These are phyloP conservation scores for Ceratosolen fusciceps DNA, from an alignment of 1,140 invertebrate species.

Conservation along the genomic window DNA sequence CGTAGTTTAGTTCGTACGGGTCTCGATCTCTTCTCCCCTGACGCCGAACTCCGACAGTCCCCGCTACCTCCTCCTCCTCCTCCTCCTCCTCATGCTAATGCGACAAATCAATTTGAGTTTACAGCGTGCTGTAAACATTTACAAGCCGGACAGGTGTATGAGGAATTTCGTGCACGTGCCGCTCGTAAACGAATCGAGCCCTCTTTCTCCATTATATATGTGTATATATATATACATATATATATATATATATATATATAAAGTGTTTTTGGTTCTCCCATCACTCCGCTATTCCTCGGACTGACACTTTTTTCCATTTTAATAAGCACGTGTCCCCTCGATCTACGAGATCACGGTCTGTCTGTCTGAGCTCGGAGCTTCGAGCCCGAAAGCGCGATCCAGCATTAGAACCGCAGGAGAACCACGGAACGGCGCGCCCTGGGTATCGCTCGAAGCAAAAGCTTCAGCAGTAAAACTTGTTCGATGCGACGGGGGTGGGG, in stretches of 20 bases:
- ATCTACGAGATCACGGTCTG: background rate
- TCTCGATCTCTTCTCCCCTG: background rate
- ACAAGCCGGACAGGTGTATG: constrained; percentile 64
- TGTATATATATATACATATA: no score
- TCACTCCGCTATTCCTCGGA: background rate
- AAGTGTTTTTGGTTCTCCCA: constrained; percentile 24
- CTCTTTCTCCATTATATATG: constrained; percentile 30
- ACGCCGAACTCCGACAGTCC: background rate
- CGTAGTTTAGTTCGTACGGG: no score
- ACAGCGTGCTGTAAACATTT: constrained; percentile 67
- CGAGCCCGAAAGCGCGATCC: no score
- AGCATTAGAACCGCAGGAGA: no score
- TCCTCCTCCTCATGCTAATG: constrained; percentile 53
- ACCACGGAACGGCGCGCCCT: no score
- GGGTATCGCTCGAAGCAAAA: no score
- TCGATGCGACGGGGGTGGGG: no score
- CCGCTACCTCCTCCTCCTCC: background rate
- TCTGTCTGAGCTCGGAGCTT: no score
- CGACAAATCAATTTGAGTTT: constrained; percentile 69
- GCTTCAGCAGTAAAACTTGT: no score
- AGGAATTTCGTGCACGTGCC: constrained; percentile 53
- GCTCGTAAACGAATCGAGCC: constrained; percentile 47
- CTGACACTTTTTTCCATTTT: constrained; percentile 18
- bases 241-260: no score
- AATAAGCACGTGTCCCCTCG: constrained; percentile 1